Base-by-base conservation (phyloP, 2,797 vertebrate species). In the Odontamblyopus lacepedii region DNA sequence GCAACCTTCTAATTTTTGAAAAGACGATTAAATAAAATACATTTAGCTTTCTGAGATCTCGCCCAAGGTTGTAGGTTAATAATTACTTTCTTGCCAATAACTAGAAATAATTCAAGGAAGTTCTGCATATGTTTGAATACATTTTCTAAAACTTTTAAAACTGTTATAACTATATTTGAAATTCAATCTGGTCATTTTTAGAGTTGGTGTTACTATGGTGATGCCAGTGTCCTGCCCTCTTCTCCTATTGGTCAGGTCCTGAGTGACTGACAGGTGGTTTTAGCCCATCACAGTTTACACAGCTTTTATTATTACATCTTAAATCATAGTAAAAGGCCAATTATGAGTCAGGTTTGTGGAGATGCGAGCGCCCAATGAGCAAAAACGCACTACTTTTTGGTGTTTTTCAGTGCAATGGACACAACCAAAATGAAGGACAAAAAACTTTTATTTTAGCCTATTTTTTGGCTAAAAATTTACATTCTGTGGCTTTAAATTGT, bases 61-160 rank as follows among this genome's bases (percentile, higher is more conserved):
- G 75, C 80, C 74, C 51, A 68, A 63, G 83, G 83, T 72, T 82
- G 69, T 67, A 68, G 82, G 83, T 84, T 89, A 90, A 89, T 88
- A 81, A 77, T 79, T 80, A 72, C 74, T 75, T 7, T 18, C 2
- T 5, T 4, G 13, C 13, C 13, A 15, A 16, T 48, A 48, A 16
- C 44, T 0, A 4, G 15, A 48, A 48, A 13, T 15, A 48, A 48
- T 48, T 48, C 2, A 15, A 15, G 41, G 13, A 44, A 44, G 44
- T 48, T 4, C 44, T 15, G 12, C 44, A 4, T 15, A 48, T 48
- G 12, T 48, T 48, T 48, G 4, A 48, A 48, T 48, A 13, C 15
- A 16, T 48, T 48, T 48, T 35, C 0, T 44, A n/a, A 53, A 53
- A 7, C 51, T 53, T 53, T n/a, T 7, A 35, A 35, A 38, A 38